phyloP scores from a whole-genome alignment of 2,113 vertebrate species.

The Pseudopodoces humilis region DNA sequence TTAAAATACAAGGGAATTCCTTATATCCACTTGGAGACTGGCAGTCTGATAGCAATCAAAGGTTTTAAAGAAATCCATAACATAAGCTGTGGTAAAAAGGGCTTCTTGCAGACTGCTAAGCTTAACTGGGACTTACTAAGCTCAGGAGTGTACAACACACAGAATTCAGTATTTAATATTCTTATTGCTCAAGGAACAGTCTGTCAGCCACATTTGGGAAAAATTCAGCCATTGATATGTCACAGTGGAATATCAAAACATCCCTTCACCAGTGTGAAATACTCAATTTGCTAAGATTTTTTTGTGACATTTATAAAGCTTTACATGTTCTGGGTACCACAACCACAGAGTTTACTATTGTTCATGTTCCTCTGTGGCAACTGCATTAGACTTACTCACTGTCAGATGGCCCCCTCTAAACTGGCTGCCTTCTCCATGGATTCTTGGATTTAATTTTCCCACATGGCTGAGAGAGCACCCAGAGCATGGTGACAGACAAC shows the following conservation, averaged over 20 bases:
- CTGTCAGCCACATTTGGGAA: neutral
- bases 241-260: neutral
- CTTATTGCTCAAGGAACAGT: neutral
- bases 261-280: neutral
- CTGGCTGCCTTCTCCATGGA: neutral
- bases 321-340: neutral
- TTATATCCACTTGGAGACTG: neutral
- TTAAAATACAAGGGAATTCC: neutral
- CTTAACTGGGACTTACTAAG: neutral
- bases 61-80: neutral
- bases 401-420: neutral
- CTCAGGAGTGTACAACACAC: neutral
- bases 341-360: neutral
- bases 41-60: neutral
- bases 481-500: accelerated
- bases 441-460: neutral
- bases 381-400: neutral
- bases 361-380: neutral
- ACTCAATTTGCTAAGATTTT: neutral
- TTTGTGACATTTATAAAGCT: neutral
- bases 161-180: neutral
- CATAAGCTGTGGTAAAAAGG: neutral
- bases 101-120: neutral
- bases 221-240: neutral
- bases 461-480: neutral